A percentile compares a stretch with the other conserved stretches of the same genome.
Evolutionary conservation across 2,888 invertebrate genomes (phyloP).

Genomic region (Rhagophthalmus giganteus): DNA sequence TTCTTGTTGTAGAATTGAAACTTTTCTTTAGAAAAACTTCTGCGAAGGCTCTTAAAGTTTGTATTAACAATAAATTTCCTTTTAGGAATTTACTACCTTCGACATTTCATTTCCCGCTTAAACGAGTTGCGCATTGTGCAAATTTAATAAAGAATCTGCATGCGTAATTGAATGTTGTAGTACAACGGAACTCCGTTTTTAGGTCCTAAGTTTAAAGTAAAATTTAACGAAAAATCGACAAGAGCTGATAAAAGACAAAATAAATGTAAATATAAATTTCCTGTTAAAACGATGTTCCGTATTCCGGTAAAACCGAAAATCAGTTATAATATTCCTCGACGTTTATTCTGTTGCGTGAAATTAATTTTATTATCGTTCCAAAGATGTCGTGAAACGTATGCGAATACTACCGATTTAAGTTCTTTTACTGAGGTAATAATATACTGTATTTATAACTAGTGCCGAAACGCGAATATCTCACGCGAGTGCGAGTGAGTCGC

Average conservation of each 20-base stretch:
- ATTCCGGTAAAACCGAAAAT: too few relatives aligned
- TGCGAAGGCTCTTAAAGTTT: neutral
- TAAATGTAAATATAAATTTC: too few relatives aligned
- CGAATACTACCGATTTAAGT: too few relatives aligned
- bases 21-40: neutral
- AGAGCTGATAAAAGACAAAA: slow-evolving; percentile 1
- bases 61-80: slow-evolving; percentile 3
- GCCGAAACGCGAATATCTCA: too few relatives aligned
- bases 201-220: slow-evolving; percentile 11
- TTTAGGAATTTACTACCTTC: slow-evolving; percentile 6
- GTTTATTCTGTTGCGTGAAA: too few relatives aligned
- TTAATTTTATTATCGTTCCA: too few relatives aligned
- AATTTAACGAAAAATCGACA: slow-evolving; percentile 7
- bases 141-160: slow-evolving; percentile 20
- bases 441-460: too few relatives aligned
- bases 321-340: too few relatives aligned
- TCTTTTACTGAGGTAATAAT: too few relatives aligned
- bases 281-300: too few relatives aligned
- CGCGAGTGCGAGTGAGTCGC: too few relatives aligned
- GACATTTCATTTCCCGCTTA: slow-evolving; percentile 16
- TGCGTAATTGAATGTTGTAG: slow-evolving; percentile 15
- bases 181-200: slow-evolving; percentile 7
- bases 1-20: neutral
- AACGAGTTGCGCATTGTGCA: slow-evolving; percentile 18
- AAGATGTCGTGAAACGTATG: too few relatives aligned